These are phyloP conservation scores for Drosophila dunni DNA, from an alignment of 1,140 invertebrate species.

Conservation along the genomic window DNA sequence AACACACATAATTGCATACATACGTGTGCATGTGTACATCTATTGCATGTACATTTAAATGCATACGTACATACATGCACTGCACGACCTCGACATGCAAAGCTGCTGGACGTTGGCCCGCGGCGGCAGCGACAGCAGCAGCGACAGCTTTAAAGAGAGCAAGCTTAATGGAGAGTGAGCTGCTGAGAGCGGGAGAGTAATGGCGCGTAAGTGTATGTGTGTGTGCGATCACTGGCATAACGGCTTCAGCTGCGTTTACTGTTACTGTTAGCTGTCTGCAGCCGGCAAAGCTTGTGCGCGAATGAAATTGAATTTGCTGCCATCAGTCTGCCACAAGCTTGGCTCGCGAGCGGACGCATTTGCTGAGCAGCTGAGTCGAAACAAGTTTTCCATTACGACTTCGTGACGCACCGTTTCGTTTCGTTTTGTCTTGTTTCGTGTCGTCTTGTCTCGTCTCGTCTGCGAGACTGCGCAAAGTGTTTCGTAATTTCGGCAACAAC, in stretches of 20 bases:
- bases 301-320: slow-evolving; percentile 67
- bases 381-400: slow-evolving; percentile 56
- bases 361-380: slow-evolving; percentile 39
- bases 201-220: slow-evolving; percentile 25
- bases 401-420: slow-evolving; percentile 30
- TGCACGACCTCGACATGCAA: slow-evolving; percentile 79
- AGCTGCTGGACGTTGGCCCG: slow-evolving; percentile 58
- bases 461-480: slow-evolving; percentile 61
- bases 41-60: slow-evolving; percentile 39
- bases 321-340: slow-evolving; percentile 81
- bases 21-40: slow-evolving; percentile 45
- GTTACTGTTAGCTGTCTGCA: slow-evolving; percentile 66
- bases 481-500: slow-evolving; percentile 68
- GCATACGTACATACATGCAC: slow-evolving; percentile 34
- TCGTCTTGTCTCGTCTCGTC: slow-evolving; percentile 29
- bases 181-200: slow-evolving; percentile 3
- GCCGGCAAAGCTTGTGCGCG: slow-evolving; percentile 49
- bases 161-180: slow-evolving; percentile 18
- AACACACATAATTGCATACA: slow-evolving; percentile 8
- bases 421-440: slow-evolving; percentile 23
- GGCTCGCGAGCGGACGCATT: slow-evolving; percentile 73
- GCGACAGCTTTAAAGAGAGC: slow-evolving; percentile 30
- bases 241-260: slow-evolving; percentile 67
- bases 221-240: slow-evolving; percentile 42
- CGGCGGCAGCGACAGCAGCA: slow-evolving; percentile 26